Base-by-base conservation (phyloP, 2,888 invertebrate genomes). In the Prostheceraeus crozeri region DNA sequence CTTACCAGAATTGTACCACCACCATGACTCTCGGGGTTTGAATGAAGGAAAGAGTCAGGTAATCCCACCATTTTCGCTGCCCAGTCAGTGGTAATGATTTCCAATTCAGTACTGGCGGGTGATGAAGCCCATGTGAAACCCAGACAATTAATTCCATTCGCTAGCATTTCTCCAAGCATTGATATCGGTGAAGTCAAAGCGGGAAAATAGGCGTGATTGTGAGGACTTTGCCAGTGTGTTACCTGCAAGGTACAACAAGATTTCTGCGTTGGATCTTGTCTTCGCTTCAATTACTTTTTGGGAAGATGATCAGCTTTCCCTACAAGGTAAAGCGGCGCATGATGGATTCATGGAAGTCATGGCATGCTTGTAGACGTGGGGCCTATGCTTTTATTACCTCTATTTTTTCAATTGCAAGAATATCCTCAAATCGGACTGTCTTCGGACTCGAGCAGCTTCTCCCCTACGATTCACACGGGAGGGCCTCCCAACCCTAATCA, bases 111-210 rank as follows among this genome's bases (percentile, higher is more conserved):
- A 66, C 91, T 90, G 1, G 90, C 96, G 1, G 98, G 98, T 64
- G 93, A 93, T 0, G 91, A 89, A 0, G 91, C 93, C 94, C 94
- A 94, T 8, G 94, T 94, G 71, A 94, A 94, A 63, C 91, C 91
- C 28, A 94, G 77, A 66, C 89, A 90, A 71, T 89, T 89, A 65
- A 94, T 85, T 1, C 89, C 89, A 71, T 93, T 89, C 1, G 93
- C 86, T 59, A 94, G 76, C 91, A 94, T 93, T 67, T 94, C 94
- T 0, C 90, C 94, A 71, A 96, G 81, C 60, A 94, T 81, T 1
- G 94, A 93, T 0, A 93, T 90, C 69, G 85, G 90, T 14, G 89
- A 89, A 69, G 88, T 93, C 54, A 93, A 79, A 0, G 93, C 91
- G 0, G 94, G 94, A 77, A 93, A 94, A 74, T 94, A 94, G 0